Evolutionary conservation across 1,140 invertebrate genomes (phyloP).

Genomic region (Caenorhabditis elegans): DNA sequence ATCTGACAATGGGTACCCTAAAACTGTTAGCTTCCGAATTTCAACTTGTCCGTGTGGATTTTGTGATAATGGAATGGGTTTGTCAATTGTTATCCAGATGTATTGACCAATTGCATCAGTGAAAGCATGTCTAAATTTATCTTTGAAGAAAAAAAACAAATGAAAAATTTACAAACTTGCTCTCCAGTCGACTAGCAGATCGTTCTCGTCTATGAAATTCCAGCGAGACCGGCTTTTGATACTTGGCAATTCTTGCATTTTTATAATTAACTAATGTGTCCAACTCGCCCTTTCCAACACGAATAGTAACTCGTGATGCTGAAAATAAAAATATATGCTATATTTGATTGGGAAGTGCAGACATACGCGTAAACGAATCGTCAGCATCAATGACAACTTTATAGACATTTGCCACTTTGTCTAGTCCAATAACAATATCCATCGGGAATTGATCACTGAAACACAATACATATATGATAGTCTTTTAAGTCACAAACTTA

Average conservation of each 20-base stretch:
- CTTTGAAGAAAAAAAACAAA: too few relatives aligned
- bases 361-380: not conserved
- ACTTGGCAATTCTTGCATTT: not conserved
- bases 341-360: not conserved
- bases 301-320: not conserved
- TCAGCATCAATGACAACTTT: conserved; percentile 7
- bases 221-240: not conserved
- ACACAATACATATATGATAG: not conserved
- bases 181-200: not conserved
- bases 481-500: not conserved
- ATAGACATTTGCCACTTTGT: not conserved
- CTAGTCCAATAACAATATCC: conserved; percentile 3
- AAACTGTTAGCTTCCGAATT: not conserved
- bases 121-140: not conserved
- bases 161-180: too few relatives aligned
- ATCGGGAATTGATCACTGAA: not conserved
- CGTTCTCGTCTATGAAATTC: not conserved
- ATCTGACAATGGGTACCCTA: not conserved
- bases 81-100: not conserved
- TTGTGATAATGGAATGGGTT: not conserved
- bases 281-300: not conserved
- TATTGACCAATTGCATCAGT: conserved; percentile 7
- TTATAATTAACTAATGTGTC: not conserved
- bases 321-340: not conserved
- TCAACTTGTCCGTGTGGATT: not conserved